Conservation (phyloP, 2,113 vertebrate species). For the Elephas maximus region DNA sequence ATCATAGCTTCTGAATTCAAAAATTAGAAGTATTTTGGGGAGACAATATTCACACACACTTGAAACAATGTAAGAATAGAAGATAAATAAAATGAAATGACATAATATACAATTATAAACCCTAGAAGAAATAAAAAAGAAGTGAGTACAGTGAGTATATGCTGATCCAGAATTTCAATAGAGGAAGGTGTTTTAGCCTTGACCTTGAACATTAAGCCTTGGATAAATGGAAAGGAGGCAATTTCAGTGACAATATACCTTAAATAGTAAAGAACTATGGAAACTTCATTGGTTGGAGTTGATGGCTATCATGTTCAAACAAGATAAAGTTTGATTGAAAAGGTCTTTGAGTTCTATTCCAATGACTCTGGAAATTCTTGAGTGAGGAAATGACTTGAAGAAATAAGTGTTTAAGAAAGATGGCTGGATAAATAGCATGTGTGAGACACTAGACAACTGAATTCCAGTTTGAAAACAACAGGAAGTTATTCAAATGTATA, state of each 20-base stretch:
- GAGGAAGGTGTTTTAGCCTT: background rate
- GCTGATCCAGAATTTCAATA: background rate
- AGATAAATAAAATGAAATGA: background rate
- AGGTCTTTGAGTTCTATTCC: background rate
- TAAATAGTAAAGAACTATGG: background rate
- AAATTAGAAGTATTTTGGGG: background rate
- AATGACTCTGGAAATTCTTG: background rate
- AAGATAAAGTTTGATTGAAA: background rate
- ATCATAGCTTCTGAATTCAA: background rate
- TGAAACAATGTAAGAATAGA: slow-evolving; percentile 21
- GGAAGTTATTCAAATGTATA: background rate
- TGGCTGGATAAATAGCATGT: background rate
- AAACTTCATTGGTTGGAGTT: background rate
- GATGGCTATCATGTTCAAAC: background rate
- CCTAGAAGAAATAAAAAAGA: background rate
- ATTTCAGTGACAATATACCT: background rate
- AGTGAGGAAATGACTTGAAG: background rate
- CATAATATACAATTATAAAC: background rate
- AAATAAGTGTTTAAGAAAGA: background rate
- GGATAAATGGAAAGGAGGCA: background rate
- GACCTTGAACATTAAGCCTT: background rate
- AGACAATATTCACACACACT: background rate
- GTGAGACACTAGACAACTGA: background rate
- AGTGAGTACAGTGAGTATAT: background rate
- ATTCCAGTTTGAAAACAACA: background rate